A percentile compares a stretch with the other conserved stretches of the same genome.
These are phyloP conservation scores for Cataglyphis livida DNA, from an alignment of 2,888 invertebrate genomes.

Conservation along the genomic window DNA sequence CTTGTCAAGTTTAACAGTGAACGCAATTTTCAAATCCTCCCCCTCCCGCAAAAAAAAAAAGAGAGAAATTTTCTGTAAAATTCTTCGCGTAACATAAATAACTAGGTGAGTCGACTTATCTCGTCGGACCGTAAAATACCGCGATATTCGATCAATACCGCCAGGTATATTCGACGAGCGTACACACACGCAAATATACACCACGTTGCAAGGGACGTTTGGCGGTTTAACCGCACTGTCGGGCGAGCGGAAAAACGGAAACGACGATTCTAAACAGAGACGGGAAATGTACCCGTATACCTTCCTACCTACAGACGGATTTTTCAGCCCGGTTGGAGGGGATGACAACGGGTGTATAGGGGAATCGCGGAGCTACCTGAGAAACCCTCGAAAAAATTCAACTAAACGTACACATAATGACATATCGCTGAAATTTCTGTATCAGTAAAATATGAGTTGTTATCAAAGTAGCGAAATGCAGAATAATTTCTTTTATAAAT, in stretches of 20 bases:
- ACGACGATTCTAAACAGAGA: conserved; percentile 59
- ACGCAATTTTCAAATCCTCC: neutral
- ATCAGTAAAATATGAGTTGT: neutral
- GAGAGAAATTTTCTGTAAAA: neutral
- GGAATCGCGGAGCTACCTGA: conserved; percentile 71
- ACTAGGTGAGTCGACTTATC: conserved; percentile 56
- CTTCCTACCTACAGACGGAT: conserved; percentile 54
- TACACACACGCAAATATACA: conserved; percentile 58
- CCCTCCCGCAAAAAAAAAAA: neutral
- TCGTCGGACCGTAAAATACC: conserved; percentile 66
- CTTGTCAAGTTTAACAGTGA: neutral
- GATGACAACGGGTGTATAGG: conserved; percentile 55
- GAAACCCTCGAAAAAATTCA: conserved; percentile 72
- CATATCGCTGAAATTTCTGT: conserved; percentile 53
- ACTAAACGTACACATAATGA: conserved; percentile 60
- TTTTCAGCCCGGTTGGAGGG: conserved; percentile 30
- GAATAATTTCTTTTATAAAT: neutral
- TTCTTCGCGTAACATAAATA: neutral
- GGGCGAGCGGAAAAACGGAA: conserved; percentile 68
- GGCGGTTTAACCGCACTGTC: conserved; percentile 56
- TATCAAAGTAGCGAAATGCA: neutral
- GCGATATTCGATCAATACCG: conserved; percentile 75
- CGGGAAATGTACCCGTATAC: conserved; percentile 63
- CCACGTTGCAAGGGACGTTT: conserved; percentile 63
- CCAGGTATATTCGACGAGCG: conserved; percentile 70